Conservation (phyloP, 2,113 vertebrate genomes). For the Nesogale talazaci region DNA sequence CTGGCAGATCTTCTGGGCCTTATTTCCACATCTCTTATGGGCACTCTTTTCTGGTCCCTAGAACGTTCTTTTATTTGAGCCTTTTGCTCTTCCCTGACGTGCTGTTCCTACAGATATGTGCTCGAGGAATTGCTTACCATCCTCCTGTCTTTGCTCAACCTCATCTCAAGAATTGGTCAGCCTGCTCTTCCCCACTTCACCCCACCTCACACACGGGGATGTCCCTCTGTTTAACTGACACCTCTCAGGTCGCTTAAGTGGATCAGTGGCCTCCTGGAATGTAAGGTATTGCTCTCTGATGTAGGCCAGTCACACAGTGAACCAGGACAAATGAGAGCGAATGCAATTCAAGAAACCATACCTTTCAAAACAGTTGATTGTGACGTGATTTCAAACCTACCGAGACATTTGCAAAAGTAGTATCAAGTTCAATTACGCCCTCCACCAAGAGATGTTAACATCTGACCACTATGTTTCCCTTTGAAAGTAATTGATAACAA, state of each 20-base stretch:
- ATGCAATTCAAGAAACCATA: not conserved
- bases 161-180: not conserved
- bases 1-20: not conserved
- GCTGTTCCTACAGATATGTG: not conserved
- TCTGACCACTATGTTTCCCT: not conserved
- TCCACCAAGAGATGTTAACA: not conserved
- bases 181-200: not conserved
- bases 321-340: not conserved
- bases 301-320: not conserved
- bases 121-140: not conserved
- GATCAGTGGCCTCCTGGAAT: too few relatives aligned
- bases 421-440: not conserved
- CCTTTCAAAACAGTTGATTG: not conserved
- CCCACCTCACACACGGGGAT: too few relatives aligned
- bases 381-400: conserved; percentile 21
- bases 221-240: not conserved
- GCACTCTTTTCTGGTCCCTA: accelerated
- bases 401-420: not conserved
- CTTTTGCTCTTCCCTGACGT: not conserved
- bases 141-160: too few relatives aligned
- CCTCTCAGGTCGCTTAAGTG: not conserved
- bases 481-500: not conserved
- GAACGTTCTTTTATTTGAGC: accelerated
- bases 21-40: not conserved
- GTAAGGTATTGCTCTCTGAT: not conserved